Evolutionary conservation across 2,113 vertebrate species (phyloP), one percentile per base, ranked within the genome.

Genomic region (Muntiacus muntjak): DNA sequence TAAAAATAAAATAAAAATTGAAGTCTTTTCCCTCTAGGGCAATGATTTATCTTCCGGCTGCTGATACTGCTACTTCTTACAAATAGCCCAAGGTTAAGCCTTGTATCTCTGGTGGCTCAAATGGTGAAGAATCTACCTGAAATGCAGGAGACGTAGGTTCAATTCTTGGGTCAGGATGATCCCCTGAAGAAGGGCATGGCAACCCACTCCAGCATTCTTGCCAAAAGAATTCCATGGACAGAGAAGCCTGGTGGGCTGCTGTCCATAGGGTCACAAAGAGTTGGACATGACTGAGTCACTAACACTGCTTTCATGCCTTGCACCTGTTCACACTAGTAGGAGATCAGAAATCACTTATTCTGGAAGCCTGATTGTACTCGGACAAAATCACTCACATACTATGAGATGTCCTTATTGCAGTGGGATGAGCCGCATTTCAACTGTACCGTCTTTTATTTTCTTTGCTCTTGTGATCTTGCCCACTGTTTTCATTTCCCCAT

Each of bases 401-500:
- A 36, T 4, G 76, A 40, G 21, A 40, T 54, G 40, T 28, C 86
- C 94, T 93, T 67, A 60, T 74, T 87, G 33, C 50, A 55, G 45
- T 17, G 8, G 45, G 36, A 94, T 33, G 40, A 64, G 19, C 64
- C n/a, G 55, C 36, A 40, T 88, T 64, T 87, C 88, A 91, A 58
- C 43, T 67, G 16, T 47, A 54, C 54, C n/a, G 21, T 45, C 57
- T 93, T 28, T 94, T 19, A 64, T 58, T 95, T 94, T 23, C 58
- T 25, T 71, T 26, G 2, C 36, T 96, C 52, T 94, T 91, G 55
- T 94, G 71, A 82, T 74, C n/a, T 62, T 62, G 13, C 15, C 85
- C 21, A 8, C 45, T 83, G 84, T 89, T 96, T 91, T 91, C 87
- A 96, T 96, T 67, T 54, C 76, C 45, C 21, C 62, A n/a, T 91